Evolutionary conservation across 2,888 invertebrate species (phyloP), one percentile per base, ranked within the genome.

Genomic region (Metalampra italica): DNA sequence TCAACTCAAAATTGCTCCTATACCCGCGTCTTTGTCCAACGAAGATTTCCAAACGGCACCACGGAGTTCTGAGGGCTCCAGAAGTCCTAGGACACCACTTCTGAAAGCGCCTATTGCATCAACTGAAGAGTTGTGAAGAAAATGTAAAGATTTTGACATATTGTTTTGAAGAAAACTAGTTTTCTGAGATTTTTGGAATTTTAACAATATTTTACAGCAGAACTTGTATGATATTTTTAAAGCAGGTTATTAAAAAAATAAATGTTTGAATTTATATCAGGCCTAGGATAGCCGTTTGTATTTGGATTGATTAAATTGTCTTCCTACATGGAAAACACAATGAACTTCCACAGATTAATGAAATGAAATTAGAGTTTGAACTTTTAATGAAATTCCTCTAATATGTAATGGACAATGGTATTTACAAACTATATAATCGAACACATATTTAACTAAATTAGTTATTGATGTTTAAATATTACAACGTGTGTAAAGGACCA

Each of bases 1-100:
- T 69, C 93, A 93, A 62, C 67, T 93, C 59, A 93, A 93, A 68
- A 90, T 93, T 64, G 93, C 92, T 39, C 92, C 93, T 0, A 80
- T 92, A 49, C 90, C 91, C 0, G 89, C 87, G 0, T 93, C 93
- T 0, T 66, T 92, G 38, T 93, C 93, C 0, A 92, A 92, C 48
- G 92, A 93, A 64, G 91, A 92, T 56, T 91, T 92, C 59, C 91
- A 92, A 64, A 71, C 76, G 0, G 53, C 70, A 38, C 53, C 71
- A 8, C 86, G 79, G 51, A 81, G 68, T 49, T 66, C 78, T 5
- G 90, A 90, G 32, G 87, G 84, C 0, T 83, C 88, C 0, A 76
- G 75, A 57, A 90, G 90, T 54, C 90, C 90, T 0, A 74, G 87
- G 47, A 90, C 90, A 0, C 86, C 90, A 0, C 64, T 89, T 2